Evolutionary conservation across 2,888 invertebrate genomes (phyloP), one percentile per base, ranked within the genome.

Genomic region (Brenthis ino): DNA sequence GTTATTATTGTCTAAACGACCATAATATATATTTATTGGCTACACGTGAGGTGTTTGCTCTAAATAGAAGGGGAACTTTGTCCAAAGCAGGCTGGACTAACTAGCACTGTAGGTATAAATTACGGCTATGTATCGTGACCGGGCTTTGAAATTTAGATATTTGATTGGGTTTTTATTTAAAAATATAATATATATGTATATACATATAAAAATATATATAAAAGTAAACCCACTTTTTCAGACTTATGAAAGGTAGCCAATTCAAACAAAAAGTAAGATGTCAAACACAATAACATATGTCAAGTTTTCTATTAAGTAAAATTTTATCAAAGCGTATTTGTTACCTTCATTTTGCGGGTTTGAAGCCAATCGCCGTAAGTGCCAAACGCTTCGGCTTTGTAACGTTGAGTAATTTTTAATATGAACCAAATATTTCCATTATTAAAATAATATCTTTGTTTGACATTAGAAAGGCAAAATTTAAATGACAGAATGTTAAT

Each of bases 1-100:
- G 70, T 72, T 75, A 75, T 73, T 67, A 73, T 71, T 74, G 70
- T 69, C 65, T 71, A 73, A 74, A 69, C 73, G 72, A 54, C 63
- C 69, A 63, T 69, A 64, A 68, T 68, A 60, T 66, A 71, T 71
- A 68, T 75, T 74, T 74, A 74, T 73, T 56, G 73, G 54, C 65
- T 56, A 69, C 68, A 70, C 74, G 73, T 75, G 75, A 72, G 70
- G 48, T 58, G 68, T 65, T 66, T 69, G 56, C 56, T 33, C 57
- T 48, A 68, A 64, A 63, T 63, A 43, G 67, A 24, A 57, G 63
- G 24, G 14, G 56, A 71, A 69, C 64, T 71, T 71, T 64, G 68
- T 24, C 48, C 37, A 37, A 16, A 60, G 20, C 4, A 24, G 53
- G 12, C 37, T 28, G 53, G 53, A 53, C 48, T 58, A 24, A 48